Percentiles rank a stretch among this genome's conserved stretches.
Conservation (phyloP, 2,888 invertebrate species). For the Platycheirus rosarum region DNA sequence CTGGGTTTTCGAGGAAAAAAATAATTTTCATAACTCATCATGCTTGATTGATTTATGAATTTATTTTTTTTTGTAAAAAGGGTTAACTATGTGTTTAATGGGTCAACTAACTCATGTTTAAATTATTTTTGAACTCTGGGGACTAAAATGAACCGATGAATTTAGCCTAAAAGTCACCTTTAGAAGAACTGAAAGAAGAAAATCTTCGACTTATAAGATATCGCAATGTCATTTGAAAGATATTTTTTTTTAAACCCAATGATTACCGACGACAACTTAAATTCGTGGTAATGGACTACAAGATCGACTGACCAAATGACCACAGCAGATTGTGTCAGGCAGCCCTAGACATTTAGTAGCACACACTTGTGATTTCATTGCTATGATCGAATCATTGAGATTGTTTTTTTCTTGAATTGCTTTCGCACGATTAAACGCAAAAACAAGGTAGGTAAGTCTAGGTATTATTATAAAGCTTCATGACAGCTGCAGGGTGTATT, state of each 20-base stretch:
- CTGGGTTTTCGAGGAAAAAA: constrained; percentile 2
- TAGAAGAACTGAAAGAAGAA: no score
- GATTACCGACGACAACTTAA: no score
- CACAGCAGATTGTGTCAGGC: constrained; percentile 23
- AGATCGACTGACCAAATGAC: constrained; percentile 12
- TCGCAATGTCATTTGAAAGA: no score
- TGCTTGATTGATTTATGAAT: constrained; percentile 28
- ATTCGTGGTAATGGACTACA: not conserved
- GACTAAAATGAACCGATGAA: no score
- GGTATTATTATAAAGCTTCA: constrained; percentile 37
- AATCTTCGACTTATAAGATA: no score
- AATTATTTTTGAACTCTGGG: no score
- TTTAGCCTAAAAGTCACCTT: no score
- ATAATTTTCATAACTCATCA: constrained; percentile 26
- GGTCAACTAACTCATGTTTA: no score
- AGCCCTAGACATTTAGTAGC: constrained; percentile 1
- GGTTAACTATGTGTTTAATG: no score
- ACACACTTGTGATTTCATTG: constrained; percentile 48
- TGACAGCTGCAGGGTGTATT: constrained; percentile 62
- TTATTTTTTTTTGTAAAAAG: constrained; percentile 5
- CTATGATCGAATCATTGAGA: constrained; percentile 7
- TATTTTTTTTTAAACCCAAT: no score
- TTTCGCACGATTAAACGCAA: constrained; percentile 59
- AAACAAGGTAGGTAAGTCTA: no score
- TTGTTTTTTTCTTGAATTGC: constrained; percentile 29